Conservation (phyloP, 2,888 invertebrate genomes). For the Beris chalybata region DNA sequence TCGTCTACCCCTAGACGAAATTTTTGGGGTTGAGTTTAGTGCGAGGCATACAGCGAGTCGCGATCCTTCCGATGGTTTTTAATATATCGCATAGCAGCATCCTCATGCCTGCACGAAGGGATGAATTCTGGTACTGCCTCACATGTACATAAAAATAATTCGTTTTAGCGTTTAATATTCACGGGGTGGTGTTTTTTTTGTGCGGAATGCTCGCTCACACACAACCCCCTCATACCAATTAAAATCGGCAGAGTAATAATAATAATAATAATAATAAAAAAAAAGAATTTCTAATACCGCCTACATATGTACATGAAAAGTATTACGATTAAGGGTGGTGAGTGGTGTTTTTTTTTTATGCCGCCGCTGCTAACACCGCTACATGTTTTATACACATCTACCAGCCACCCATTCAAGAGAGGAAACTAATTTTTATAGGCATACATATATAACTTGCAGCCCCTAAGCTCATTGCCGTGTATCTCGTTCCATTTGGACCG, state of each 20-base stretch:
- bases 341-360: background rate
- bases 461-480: too few relatives aligned
- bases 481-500: too few relatives aligned
- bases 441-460: too few relatives aligned
- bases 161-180: constrained; percentile 29
- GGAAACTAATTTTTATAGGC: too few relatives aligned
- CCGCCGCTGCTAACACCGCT: background rate
- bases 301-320: constrained; percentile 34
- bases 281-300: constrained; percentile 43
- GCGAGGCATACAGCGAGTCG: constrained; percentile 22
- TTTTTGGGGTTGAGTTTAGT: constrained; percentile 15
- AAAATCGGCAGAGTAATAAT: constrained; percentile 31
- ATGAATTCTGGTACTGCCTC: background rate
- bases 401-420: too few relatives aligned
- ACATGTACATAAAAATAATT: constrained; percentile 24
- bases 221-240: constrained; percentile 34
- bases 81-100: constrained; percentile 2
- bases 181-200: constrained; percentile 21
- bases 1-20: constrained; percentile 1
- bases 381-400: too few relatives aligned
- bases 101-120: background rate
- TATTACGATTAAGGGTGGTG: background rate
- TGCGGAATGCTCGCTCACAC: too few relatives aligned
- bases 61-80: constrained; percentile 4
- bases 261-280: constrained; percentile 8